Percentiles rank a stretch among this genome's conserved stretches.
Evolutionary conservation across 2,113 vertebrate species (phyloP).

Genomic region (Tapirus terrestris): DNA sequence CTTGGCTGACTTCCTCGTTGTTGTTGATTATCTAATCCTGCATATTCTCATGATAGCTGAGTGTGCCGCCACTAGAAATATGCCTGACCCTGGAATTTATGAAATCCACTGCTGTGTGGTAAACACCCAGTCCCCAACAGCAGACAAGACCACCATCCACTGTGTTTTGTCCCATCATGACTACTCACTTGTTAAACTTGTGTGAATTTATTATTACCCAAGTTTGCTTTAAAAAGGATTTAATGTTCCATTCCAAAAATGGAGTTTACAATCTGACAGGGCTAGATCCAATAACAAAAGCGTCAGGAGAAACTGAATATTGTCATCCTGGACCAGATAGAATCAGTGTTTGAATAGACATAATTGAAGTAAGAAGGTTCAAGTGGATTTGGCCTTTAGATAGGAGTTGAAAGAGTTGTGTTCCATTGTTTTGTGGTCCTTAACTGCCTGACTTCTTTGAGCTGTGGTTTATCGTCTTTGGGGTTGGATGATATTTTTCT

Average conservation of each 20-base stretch:
- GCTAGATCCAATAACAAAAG: not conserved
- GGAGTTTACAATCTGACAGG: not conserved
- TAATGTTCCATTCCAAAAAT: not conserved
- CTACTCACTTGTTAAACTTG: not conserved
- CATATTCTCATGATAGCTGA: slow-evolving; percentile 12
- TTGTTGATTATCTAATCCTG: slow-evolving; percentile 59
- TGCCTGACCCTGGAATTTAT: slow-evolving; percentile 58
- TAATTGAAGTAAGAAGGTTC: not conserved
- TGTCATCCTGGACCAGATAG: not conserved
- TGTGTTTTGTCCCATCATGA: not conserved
- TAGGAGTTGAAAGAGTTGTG: not conserved
- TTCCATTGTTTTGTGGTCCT: not conserved
- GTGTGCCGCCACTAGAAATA: not conserved
- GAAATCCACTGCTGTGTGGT: slow-evolving; percentile 44
- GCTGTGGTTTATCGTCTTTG: not conserved
- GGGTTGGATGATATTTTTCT: not conserved
- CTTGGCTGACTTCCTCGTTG: slow-evolving; percentile 59
- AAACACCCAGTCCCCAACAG: not conserved
- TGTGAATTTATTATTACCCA: not conserved
- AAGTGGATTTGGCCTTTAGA: not conserved
- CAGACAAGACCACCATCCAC: not conserved
- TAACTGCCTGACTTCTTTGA: not conserved
- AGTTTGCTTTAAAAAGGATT: not conserved
- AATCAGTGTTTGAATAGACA: not conserved
- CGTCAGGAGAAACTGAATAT: not conserved